Evolutionary conservation across 2,888 invertebrate species (phyloP).

Genomic region (Nesidiocoris tenuis): DNA sequence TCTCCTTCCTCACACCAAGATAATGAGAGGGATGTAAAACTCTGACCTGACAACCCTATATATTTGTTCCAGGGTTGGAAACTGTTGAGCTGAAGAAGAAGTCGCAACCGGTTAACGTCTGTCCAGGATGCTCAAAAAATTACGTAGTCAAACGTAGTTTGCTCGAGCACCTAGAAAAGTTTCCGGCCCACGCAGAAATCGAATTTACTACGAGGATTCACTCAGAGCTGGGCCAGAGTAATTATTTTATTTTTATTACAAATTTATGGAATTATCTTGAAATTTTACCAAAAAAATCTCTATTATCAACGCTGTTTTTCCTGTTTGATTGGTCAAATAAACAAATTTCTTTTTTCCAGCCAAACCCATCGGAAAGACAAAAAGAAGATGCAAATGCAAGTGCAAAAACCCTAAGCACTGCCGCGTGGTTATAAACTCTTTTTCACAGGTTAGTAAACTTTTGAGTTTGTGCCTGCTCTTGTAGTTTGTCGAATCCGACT

Average conservation of each 20-base stretch:
- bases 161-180: constrained; percentile 63
- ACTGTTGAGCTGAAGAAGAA: constrained; percentile 54
- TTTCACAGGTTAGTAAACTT: constrained; percentile 19
- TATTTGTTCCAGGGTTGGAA: constrained; percentile 18
- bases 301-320: too few relatives aligned
- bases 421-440: background rate
- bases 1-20: too few relatives aligned
- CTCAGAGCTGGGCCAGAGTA: background rate
- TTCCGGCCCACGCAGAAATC: constrained; percentile 61
- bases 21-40: too few relatives aligned
- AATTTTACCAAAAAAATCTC: too few relatives aligned
- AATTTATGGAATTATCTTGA: too few relatives aligned
- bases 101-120: constrained; percentile 60
- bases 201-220: constrained; percentile 25
- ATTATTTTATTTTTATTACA: too few relatives aligned
- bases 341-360: too few relatives aligned
- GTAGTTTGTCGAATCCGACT: too few relatives aligned
- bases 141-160: constrained; percentile 64
- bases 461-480: too few relatives aligned
- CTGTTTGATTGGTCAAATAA: too few relatives aligned
- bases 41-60: too few relatives aligned
- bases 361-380: background rate
- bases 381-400: constrained; percentile 23
- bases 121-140: constrained; percentile 65
- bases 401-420: constrained; percentile 12